Evolutionary conservation across 2,888 invertebrate genomes (phyloP), one percentile per base, ranked within the genome.

Genomic region (Chrysolina oricalcia): DNA sequence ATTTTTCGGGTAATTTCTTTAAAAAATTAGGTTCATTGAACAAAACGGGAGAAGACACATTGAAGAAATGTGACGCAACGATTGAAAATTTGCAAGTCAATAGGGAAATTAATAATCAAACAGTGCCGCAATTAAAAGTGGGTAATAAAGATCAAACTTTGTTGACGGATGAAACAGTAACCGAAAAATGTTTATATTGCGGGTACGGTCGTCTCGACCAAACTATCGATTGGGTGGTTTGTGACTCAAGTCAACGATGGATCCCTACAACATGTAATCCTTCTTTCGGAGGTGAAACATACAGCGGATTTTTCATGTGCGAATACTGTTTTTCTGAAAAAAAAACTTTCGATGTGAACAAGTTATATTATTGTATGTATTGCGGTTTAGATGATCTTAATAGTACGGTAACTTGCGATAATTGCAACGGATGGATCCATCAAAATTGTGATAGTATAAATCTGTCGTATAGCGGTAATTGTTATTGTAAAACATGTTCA

Each of bases 201-300:
- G 73, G 73, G 10, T 35, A 35, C 23, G 66, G 72, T 35, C 40
- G 62, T 27, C 50, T 66, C 5, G 67, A 76, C 63, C 19, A 21
- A 27, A 56, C 68, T 40, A 43, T 62, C 21, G 59, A 43, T 23
- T 77, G 77, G 75, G 67, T 75, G 19, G 48, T 56, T 40, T 77
- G 77, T 46, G 75, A 77, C 43, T 21, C 11, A 2, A 76, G 78
- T 48, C 3, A 73, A 0, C 48, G 46, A 13, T 75, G 78, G 75
- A 64, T 78, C 8, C 75, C 75, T 35, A 68, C 62, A 73, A 69
- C 13, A 10, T 73, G 73, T 77, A 56, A 43, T n/a, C n/a, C n/a
- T n/a, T n/a, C n/a, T n/a, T n/a, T n/a, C n/a, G n/a, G n/a, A n/a
- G n/a, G n/a, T n/a, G 27, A 56, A 59, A 64, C 64, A 10, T 64